A percentile compares a stretch with the other conserved stretches of the same genome.
phyloP scores from a whole-genome alignment of 1,140 invertebrate species.

The Leptinotarsa lineolata region DNA sequence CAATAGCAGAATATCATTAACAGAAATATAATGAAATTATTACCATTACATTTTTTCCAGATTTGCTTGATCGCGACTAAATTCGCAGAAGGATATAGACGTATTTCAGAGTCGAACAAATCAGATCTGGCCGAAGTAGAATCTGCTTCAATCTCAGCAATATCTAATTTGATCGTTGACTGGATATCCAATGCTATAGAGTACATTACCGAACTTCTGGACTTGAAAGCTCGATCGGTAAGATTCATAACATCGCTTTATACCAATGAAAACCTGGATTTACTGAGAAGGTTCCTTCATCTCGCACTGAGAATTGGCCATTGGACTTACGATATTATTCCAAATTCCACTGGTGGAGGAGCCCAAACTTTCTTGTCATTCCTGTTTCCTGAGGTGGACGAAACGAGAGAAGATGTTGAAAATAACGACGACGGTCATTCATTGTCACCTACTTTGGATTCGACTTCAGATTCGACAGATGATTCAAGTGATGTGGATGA shows the following conservation, averaged over 20 bases:
- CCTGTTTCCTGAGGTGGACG: constrained; percentile 3
- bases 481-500: too few species aligned
- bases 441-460: too few species aligned
- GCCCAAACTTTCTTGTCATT: constrained; percentile 4
- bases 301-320: constrained; percentile 2
- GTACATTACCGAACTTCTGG: constrained; percentile 9
- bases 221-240: not conserved
- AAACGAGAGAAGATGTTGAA: not conserved
- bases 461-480: too few species aligned
- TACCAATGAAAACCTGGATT: constrained; percentile 11
- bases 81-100: too few species aligned
- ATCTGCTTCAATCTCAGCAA: too few species aligned
- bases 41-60: too few species aligned
- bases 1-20: too few species aligned
- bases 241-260: constrained; percentile 17
- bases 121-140: too few species aligned
- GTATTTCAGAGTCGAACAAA: too few species aligned
- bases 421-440: not conserved
- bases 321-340: constrained; percentile 11
- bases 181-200: constrained; percentile 8
- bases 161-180: not conserved
- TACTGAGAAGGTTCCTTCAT: constrained; percentile 11
- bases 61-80: too few species aligned
- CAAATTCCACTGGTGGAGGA: constrained; percentile 1
- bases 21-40: too few species aligned